Base-by-base conservation (phyloP, 2,888 invertebrate genomes). In the Hyalella azteca region DNA sequence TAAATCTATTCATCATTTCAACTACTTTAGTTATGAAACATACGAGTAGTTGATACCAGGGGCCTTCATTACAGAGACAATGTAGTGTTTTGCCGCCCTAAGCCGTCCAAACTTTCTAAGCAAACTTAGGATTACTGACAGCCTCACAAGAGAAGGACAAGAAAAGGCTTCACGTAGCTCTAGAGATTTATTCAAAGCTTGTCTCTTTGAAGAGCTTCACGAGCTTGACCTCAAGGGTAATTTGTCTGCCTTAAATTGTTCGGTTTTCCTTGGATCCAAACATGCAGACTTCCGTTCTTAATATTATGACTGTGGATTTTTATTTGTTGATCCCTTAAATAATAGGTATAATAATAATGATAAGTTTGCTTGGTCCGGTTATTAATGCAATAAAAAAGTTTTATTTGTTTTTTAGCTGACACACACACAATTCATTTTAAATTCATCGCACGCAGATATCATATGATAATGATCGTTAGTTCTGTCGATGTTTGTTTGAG, bases 121-220 rank as follows among this genome's bases (percentile, higher is more conserved):
- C 66, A 66, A 66, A 66, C 66, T 66, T 66, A 19, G 36, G 36
- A 66, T 66, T 66, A 36, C 66, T 36, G 66, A 15, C 32, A 66
- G 66, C 66, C 36, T 15, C 66, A 29, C n/a, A 66, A 66, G 29
- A 36, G 36, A 66, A 36, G 29, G 36, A 36, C 7, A 66, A 66
- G 66, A 66, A 66, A 54, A 54, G 54, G 54, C 22, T n/a, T 54
- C 66, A n/a, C 66, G 32, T 66, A 36, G 66, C 66, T 36, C 36
- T n/a, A 66, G 66, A 66, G 66, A 66, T 66, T 66, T 66, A 66
- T 36, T 66, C 66, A 36, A 66, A 36, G 66, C 66, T 66, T 36
- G 19, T 36, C 29, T 54, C 26, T 54, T 54, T 54, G 54, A 54
- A 29, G 22, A 54, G 54, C 26, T 54, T 54, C 29, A 19, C 7